Percentiles rank a stretch among this genome's conserved stretches.
Conservation (phyloP, 2,888 invertebrate genomes). For the Caenorhabditis macrosperma region DNA sequence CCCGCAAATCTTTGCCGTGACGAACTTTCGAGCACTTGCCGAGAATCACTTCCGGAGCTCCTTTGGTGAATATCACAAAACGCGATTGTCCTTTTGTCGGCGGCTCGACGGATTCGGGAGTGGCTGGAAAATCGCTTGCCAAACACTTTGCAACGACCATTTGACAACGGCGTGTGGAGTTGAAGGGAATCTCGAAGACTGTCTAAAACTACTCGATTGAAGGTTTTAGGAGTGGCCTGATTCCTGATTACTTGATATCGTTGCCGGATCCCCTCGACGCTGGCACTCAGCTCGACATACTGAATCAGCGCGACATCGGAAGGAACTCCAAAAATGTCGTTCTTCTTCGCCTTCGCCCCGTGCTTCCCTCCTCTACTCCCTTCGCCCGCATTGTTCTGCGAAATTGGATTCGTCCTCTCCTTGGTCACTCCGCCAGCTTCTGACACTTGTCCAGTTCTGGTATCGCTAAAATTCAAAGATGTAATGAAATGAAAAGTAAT, state of each 20-base stretch:
- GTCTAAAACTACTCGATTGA: slow-evolving; percentile 59
- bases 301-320: slow-evolving; percentile 77
- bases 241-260: slow-evolving; percentile 69
- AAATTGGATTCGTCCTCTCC: slow-evolving; percentile 27
- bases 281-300: slow-evolving; percentile 76
- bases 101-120: slow-evolving; percentile 21
- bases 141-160: slow-evolving; percentile 74
- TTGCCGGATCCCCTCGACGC: slow-evolving; percentile 77
- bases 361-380: not conserved
- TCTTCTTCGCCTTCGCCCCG: slow-evolving; percentile 34
- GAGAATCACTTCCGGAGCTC: slow-evolving; percentile 78
- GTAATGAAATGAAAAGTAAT: too few species aligned
- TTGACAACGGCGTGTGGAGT: slow-evolving; percentile 77
- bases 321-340: slow-evolving; percentile 74
- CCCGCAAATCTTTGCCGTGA: slow-evolving; percentile 66
- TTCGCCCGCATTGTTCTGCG: slow-evolving; percentile 29
- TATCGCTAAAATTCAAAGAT: slow-evolving; percentile 62
- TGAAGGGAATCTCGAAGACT: slow-evolving; percentile 78
- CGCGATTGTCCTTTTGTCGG: slow-evolving; percentile 64
- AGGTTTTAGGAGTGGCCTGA: too few species aligned
- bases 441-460: slow-evolving; percentile 73
- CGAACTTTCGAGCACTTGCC: slow-evolving; percentile 68
- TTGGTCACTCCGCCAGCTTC: slow-evolving; percentile 62
- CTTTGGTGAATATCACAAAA: slow-evolving; percentile 77
- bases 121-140: slow-evolving; percentile 47